These are phyloP conservation scores for Arvicanthis niloticus DNA, from an alignment of 2,113 vertebrate species.

Conservation along the genomic window DNA sequence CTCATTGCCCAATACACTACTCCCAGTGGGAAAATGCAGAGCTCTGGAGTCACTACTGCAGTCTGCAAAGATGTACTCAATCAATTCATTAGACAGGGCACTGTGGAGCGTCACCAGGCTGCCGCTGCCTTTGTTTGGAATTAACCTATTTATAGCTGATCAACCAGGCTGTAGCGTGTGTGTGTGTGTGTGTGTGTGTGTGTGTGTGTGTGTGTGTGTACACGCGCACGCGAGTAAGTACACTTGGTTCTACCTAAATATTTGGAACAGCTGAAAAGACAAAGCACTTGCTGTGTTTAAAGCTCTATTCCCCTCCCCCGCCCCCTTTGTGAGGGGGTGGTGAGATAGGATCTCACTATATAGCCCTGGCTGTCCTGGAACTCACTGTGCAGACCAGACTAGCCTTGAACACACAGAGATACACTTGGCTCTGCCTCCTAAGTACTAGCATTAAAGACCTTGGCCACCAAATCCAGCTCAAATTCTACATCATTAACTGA, in stretches of 20 bases:
- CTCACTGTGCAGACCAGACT: background rate
- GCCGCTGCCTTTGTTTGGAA: constrained; percentile 23
- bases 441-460: background rate
- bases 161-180: background rate
- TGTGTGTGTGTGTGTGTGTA: too few relatives aligned
- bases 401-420: background rate
- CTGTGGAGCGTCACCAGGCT: background rate
- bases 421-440: background rate
- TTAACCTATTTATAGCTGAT: constrained; percentile 22
- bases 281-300: background rate
- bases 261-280: background rate
- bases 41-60: background rate
- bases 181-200: too few relatives aligned
- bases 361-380: background rate
- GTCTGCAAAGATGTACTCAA: background rate
- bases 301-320: background rate
- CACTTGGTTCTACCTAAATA: background rate
- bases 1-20: constrained; percentile 17
- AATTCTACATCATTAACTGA: background rate
- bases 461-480: background rate
- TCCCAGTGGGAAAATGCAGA: background rate
- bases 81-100: constrained; percentile 11
- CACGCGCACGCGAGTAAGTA: background rate
- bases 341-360: background rate
- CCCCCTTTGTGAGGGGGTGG: background rate